These are phyloP conservation scores for Castor canadensis DNA, from an alignment of 2,113 vertebrate genomes.

Conservation along the genomic window DNA sequence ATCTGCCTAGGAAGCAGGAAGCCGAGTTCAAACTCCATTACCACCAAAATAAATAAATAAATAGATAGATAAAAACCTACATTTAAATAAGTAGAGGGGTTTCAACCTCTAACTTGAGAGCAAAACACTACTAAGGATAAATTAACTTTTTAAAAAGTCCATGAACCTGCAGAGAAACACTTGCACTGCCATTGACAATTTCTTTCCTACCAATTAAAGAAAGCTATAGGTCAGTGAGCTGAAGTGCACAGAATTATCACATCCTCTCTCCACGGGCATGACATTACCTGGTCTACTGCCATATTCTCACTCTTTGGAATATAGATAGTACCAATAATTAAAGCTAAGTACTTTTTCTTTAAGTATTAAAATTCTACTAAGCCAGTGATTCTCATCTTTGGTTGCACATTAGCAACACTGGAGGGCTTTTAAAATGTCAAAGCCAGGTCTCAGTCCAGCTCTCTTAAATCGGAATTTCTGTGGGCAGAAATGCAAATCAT, in stretches of 20 bases:
- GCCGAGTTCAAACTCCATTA: too few species aligned
- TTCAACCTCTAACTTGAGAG: not conserved
- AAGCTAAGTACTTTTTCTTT: not conserved
- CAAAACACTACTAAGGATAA: not conserved
- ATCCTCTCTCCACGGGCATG: not conserved
- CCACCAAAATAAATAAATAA: too few species aligned
- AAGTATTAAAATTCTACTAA: not conserved
- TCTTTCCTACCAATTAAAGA: not conserved
- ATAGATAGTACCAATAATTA: not conserved
- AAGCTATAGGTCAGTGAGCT: not conserved
- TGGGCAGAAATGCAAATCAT: not conserved
- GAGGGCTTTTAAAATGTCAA: not conserved
- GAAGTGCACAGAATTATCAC: not conserved
- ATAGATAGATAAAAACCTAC: not conserved
- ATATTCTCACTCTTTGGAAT: slow-evolving; percentile 17
- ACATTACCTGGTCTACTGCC: not conserved
- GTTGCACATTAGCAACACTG: not conserved
- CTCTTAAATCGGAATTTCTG: not conserved
- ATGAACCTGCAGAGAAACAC: not conserved
- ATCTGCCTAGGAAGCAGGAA: too few species aligned
- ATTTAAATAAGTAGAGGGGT: not conserved
- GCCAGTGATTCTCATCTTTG: not conserved
- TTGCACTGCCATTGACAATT: not conserved
- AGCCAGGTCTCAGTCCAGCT: not conserved
- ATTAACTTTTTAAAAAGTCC: not conserved